Evolutionary conservation across 2,888 invertebrate species (phyloP), one percentile per base, ranked within the genome.

Genomic region (Micropterix aruncella): DNA sequence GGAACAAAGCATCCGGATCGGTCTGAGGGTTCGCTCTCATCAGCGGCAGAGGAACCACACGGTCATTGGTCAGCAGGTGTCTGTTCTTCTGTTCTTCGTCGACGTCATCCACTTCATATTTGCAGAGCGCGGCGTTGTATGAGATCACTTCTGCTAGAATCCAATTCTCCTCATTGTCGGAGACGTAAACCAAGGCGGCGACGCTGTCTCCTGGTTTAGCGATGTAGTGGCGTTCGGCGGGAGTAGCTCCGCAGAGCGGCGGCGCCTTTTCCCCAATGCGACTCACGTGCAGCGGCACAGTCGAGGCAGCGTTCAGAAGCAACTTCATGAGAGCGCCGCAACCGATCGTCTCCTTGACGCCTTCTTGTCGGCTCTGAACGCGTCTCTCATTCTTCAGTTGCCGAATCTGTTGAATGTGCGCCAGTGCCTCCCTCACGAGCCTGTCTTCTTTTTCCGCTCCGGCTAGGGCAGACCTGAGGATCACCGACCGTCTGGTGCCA

Each of bases 1-100:
- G 79, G 62, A 93, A 96, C 15, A 96, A 68, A 1, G 95, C 95
- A 54, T 83, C 83, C 2, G 90, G 84, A 66, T 94, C 91, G 0
- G 93, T 93, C 57, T 92, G 87, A 0, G 99, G 97, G 69, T 96
- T 93, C 0, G 96, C 96, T 50, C 95, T 79, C 89, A 91, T 92
- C 40, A 93, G 66, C 0, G 99, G 97, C 47, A 99, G 69, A 0
- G 97, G 93, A 16, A 97, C 88, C 5, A 99, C 88, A 51, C 88
- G 77, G 37, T 88, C 70, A 55, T 87, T 83, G 56, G 86, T 87
- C 40, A 95, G 62, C 7, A 82, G 77, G 61, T 92, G 87, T 0
- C 89, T 73, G 56, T 85, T 89, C 63, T 93, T 93, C 56, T 92
- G 91, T 59, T 96, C 95, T 56, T 95, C 94, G 56, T 97, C 92